These are phyloP conservation scores for Drosophila kambysellisi DNA, from an alignment of 2,888 invertebrate species.

Conservation along the genomic window DNA sequence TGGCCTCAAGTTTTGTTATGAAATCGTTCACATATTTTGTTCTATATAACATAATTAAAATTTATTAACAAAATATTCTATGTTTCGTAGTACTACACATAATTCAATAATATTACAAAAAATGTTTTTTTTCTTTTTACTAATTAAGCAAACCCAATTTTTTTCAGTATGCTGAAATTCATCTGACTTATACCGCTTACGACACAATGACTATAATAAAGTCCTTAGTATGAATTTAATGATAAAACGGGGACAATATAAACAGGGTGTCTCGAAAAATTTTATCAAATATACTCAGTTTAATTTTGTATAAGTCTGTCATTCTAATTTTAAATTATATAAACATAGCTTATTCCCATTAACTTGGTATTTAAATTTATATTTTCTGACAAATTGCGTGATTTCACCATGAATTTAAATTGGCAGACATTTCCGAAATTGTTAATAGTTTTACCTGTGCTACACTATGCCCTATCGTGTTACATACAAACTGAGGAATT, in stretches of 20 bases:
- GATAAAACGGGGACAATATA: constrained; percentile 46
- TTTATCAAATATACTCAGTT: neutral
- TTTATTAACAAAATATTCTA: neutral
- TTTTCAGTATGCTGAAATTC: constrained; percentile 49
- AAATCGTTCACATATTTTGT: neutral
- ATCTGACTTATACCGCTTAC: constrained; percentile 36
- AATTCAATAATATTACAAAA: neutral
- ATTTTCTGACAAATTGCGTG: neutral
- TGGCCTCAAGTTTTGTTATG: neutral
- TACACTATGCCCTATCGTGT: constrained; percentile 47
- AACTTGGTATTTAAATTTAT: neutral
- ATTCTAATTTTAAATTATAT: neutral
- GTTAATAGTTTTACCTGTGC: constrained; percentile 51
- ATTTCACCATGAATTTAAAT: constrained; percentile 40
- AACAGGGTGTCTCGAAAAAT: constrained; percentile 64
- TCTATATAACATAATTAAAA: neutral
- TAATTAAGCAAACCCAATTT: constrained; percentile 4
- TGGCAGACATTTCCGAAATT: constrained; percentile 63
- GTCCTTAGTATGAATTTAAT: constrained; percentile 60
- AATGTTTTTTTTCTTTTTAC: neutral
- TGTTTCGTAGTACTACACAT: neutral
- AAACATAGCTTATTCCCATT: too few relatives aligned
- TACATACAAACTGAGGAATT: constrained; percentile 25
- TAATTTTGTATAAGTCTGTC: neutral
- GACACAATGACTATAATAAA: constrained; percentile 64